These are phyloP conservation scores for Loriculus beryllinus DNA, from an alignment of 2,797 vertebrate species.

Conservation along the genomic window DNA sequence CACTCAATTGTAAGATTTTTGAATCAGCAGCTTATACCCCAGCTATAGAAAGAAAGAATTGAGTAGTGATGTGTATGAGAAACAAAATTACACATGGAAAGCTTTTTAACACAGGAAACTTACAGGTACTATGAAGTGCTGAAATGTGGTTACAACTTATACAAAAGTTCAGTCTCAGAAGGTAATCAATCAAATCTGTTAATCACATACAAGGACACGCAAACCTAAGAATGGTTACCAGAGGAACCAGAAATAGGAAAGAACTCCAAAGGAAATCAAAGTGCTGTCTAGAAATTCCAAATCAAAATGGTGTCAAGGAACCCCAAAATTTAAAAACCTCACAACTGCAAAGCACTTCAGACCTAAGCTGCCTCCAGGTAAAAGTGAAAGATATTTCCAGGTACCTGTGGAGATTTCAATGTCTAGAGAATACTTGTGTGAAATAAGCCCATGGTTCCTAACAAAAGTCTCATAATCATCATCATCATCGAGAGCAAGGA, in stretches of 20 bases:
- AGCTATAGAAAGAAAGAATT: neutral
- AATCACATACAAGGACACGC: neutral
- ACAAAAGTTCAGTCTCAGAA: neutral
- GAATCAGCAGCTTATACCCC: neutral
- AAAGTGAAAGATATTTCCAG: neutral
- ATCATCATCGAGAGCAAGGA: neutral
- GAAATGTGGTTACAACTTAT: neutral
- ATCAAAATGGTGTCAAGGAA: neutral
- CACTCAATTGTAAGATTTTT: neutral
- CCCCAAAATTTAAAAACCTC: neutral
- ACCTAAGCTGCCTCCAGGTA: neutral
- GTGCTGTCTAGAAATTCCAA: neutral
- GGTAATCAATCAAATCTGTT: neutral
- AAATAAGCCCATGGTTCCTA: conserved; percentile 87
- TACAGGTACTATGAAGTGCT: neutral
- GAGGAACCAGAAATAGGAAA: neutral
- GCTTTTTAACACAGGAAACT: neutral
- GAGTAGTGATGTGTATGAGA: neutral
- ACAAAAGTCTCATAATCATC: conserved; percentile 77
- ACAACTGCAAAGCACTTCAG: neutral
- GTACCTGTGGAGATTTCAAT: conserved; percentile 85
- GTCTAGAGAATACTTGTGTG: conserved; percentile 84
- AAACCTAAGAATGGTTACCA: neutral
- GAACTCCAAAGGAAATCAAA: neutral
- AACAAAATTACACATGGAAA: neutral